These are phyloP conservation scores for Chloebia gouldiae DNA, from an alignment of 2,113 vertebrate species.

Conservation along the genomic window DNA sequence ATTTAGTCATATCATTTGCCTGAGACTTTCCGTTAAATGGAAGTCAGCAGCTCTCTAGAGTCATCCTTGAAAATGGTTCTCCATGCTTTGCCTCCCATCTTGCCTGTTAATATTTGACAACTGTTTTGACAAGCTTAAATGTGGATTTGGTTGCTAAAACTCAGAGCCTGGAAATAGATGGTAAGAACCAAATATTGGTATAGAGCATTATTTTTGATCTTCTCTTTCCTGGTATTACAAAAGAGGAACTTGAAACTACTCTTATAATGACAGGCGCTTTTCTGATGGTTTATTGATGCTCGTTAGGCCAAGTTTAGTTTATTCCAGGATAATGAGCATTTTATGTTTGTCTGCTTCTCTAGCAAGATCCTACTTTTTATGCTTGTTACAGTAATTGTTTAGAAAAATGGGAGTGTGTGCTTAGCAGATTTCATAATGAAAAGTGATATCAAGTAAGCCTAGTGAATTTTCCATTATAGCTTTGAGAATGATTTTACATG, in stretches of 20 bases:
- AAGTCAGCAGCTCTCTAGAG: neutral
- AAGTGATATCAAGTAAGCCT: neutral
- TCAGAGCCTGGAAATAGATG: neutral
- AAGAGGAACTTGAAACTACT: neutral
- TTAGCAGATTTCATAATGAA: neutral
- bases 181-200: neutral
- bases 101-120: neutral
- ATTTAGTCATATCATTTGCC: neutral
- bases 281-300: neutral
- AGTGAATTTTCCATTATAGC: slow-evolving; percentile 23
- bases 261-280: neutral
- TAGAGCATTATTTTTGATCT: neutral
- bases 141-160: neutral
- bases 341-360: neutral
- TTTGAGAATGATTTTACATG: slow-evolving; percentile 8
- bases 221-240: neutral
- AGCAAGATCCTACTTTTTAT: neutral
- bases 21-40: neutral
- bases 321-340: neutral
- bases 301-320: neutral
- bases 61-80: neutral
- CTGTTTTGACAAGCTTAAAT: neutral
- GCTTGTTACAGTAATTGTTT: neutral
- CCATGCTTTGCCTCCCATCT: neutral
- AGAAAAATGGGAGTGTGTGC: neutral